These are phyloP conservation scores for Macroglossus sobrinus DNA, from an alignment of 2,113 vertebrate species.

Conservation along the genomic window DNA sequence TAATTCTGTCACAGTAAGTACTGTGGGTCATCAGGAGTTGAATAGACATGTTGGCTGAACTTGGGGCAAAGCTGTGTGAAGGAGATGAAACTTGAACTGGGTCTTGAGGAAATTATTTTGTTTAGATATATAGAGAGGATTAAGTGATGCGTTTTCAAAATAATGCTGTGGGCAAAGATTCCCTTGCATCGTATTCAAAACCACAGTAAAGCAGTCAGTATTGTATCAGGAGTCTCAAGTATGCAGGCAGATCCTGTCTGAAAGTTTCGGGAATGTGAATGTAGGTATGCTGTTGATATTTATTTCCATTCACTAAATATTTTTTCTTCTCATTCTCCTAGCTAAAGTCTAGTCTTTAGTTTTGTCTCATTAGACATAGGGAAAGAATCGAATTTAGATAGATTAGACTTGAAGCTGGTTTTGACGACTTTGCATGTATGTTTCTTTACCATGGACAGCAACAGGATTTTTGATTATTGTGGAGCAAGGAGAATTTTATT, in stretches of 20 bases:
- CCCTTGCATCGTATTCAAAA: conserved; percentile 9
- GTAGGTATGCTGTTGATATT: neutral
- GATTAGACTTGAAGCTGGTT: neutral
- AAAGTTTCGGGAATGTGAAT: neutral
- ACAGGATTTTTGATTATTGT: neutral
- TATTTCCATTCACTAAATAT: neutral
- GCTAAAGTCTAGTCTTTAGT: neutral
- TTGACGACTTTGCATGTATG: neutral
- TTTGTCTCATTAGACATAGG: neutral
- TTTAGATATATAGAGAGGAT: neutral
- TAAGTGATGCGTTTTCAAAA: neutral
- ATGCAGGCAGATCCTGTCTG: neutral
- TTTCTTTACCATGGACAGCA: conserved; percentile 35
- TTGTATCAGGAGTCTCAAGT: neutral
- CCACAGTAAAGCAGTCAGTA: neutral
- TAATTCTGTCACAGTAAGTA: neutral
- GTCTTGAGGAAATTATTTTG: conserved; percentile 13
- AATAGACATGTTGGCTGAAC: neutral
- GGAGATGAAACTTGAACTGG: neutral
- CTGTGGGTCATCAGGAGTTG: neutral
- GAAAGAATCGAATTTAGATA: neutral
- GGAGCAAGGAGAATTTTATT: neutral
- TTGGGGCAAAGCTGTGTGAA: neutral
- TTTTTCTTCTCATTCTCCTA: neutral
- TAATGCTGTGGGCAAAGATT: neutral